Evolutionary conservation across 2,888 invertebrate species (phyloP), one percentile per base, ranked within the genome.

Genomic region (Rhagium mordax): DNA sequence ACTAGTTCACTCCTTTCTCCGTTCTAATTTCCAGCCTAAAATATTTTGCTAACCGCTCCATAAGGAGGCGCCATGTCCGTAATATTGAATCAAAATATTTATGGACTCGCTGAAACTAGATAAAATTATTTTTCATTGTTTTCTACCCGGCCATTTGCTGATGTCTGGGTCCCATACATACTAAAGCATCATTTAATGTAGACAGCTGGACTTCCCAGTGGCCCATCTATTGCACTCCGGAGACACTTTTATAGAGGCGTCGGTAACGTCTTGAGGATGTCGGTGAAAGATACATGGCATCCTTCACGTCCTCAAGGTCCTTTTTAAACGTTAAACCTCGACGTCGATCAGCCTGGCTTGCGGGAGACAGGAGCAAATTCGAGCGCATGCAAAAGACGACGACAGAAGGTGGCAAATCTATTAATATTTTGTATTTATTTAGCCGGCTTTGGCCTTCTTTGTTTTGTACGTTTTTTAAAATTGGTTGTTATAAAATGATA

Each of bases 161-260:
- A 29, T 18, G 16, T 27, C 27, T 27, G 15, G 24, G n/a, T 49
- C 21, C 21, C 64, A 15, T 53, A 53, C 65, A 41, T 21, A 47
- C 29, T 41, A 55, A 55, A 41, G 47, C 20, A 65, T 69, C 68
- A 62, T 71, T 69, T 69, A 71, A 57, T 57, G 71, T 27, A 10
- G 65, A 69, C 65, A 48, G 59, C 55, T 29, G 67, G 70, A 70
- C 71, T 51, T 53, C 53, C 68, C 71, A 33, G 66, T 47, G 59
- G 71, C 65, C 70, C 68, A 76, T 76, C 70, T 61, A 76, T 76
- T 71, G 74, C 71, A 60, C 74, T 66, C 74, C 64, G 72, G 76
- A 76, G 74, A 76, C 76, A 76, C 68, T 72, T 76, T 76, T 74
- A 76, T 72, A 68, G 72, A 59, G 70, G 69, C 76, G 70, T 70